These are phyloP conservation scores for Pedetes capensis DNA, from an alignment of 2,113 vertebrate genomes.

Conservation along the genomic window DNA sequence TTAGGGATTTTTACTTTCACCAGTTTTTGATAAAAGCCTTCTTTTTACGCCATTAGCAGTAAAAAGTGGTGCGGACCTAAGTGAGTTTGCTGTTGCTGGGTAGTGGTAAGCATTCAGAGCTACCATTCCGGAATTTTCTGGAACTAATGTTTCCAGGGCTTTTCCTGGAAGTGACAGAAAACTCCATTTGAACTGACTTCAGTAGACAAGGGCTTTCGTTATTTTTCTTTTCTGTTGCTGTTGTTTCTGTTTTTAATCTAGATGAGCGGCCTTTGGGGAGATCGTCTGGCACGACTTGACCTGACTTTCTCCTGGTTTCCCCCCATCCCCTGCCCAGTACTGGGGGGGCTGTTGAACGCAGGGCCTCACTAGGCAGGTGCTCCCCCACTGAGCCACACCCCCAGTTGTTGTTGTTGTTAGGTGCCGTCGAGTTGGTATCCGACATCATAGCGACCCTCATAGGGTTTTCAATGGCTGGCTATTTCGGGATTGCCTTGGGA, in stretches of 20 bases:
- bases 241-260: neutral
- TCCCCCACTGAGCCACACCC: too few relatives aligned
- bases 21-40: neutral
- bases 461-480: too few relatives aligned
- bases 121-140: neutral
- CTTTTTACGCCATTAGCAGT: neutral
- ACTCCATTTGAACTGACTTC: neutral
- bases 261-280: neutral
- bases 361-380: too few relatives aligned
- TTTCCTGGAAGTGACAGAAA: neutral
- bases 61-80: neutral
- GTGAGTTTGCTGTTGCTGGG: neutral
- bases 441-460: too few relatives aligned
- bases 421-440: too few relatives aligned
- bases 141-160: neutral
- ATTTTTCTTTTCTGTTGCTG: too few relatives aligned
- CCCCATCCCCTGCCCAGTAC: too few relatives aligned
- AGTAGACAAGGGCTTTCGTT: neutral
- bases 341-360: too few relatives aligned
- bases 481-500: too few relatives aligned
- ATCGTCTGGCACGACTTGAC: neutral
- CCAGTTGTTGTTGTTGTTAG: too few relatives aligned
- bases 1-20: slow-evolving; percentile 31
- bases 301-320: too few relatives aligned
- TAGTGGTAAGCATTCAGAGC: neutral